Conservation (phyloP, 2,797 vertebrate species). For the Selene dorsalis region DNA sequence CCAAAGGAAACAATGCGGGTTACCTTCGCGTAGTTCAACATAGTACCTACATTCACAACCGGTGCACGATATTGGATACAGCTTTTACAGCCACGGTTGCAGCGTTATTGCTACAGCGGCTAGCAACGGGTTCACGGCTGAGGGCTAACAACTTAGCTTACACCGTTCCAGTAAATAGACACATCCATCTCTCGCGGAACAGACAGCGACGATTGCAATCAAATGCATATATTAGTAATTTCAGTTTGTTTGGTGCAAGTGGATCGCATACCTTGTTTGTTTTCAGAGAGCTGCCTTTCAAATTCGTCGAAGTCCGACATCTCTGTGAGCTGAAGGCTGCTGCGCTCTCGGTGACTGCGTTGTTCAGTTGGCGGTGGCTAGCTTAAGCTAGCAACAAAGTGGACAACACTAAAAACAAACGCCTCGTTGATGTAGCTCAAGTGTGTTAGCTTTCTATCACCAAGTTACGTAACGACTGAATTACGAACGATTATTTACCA, state of each 20-base stretch:
- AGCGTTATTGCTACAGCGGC: neutral
- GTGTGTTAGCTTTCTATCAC: conserved; percentile 10
- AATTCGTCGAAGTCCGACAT: conserved; percentile 97
- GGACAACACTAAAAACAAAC: conserved; percentile 65
- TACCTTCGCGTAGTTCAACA: neutral
- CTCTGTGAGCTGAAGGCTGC: conserved; percentile 54
- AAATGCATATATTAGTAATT: neutral
- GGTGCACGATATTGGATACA: accelerated
- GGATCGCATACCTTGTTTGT: conserved; percentile 87
- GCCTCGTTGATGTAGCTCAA: conserved; percentile 19
- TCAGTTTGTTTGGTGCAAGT: accelerated
- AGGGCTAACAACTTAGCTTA: conserved; percentile 15
- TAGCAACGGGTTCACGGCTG: too few species aligned
- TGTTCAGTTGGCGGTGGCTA: conserved; percentile 71
- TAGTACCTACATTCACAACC: accelerated
- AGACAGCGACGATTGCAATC: neutral
- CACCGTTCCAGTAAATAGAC: conserved; percentile 71
- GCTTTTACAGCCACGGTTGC: too few species aligned
- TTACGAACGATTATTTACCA: neutral
- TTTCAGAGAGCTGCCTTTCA: conserved; percentile 92
- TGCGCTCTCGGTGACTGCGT: conserved; percentile 65
- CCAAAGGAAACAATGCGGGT: neutral
- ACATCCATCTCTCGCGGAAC: conserved; percentile 17
- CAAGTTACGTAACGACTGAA: neutral
- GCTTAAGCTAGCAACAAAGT: conserved; percentile 78